Evolutionary conservation across 1,140 invertebrate species (phyloP), one percentile per base, ranked within the genome.

Genomic region (Plodia interpunctella): DNA sequence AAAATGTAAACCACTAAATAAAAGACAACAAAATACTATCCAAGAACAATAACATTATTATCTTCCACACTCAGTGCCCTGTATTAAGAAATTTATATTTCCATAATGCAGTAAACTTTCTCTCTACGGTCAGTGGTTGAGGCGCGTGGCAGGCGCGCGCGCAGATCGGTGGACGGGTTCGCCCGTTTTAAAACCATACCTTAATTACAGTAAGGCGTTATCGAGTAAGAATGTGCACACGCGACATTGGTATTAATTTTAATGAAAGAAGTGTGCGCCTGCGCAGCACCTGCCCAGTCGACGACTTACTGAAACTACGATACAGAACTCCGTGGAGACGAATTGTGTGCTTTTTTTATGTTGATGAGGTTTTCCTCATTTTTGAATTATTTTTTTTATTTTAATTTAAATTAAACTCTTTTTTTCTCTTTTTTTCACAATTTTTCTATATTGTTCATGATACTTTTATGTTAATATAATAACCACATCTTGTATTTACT

Each of bases 161-260:
- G 66, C 68, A 56, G 53, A 50, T 57, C 67, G 68, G 51, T 62
- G 59, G 72, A 78, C 79, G 75, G 58, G 76, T 76, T 77, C 73
- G 75, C 75, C 70, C 75, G 70, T 73, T 83, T 81, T 77, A 81
- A 38, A 81, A 75, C 74, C 79, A 72, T 83, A 76, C 80, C 82
- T 87, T 88, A 86, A 87, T 88, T 88, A 87, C 81, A 70, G 55
- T 65, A 67, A 84, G 80, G 86, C 86, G 86, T 87, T 88, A 88
- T 87, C 86, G 81, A 78, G 82, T 84, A 88, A 83, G 86, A 88
- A 88, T 88, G 83, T 84, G 85, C 79, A 84, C 86, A 87, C 86
- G 83, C 86, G 86, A 88, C 86, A 87, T 85, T 81, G 80, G 86
- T 88, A 88, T 88, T 88, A 88, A 88, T 88, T 88, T 88, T 88